phyloP scores from a whole-genome alignment of 2,113 vertebrate genomes.

The Anolis carolinensis region DNA sequence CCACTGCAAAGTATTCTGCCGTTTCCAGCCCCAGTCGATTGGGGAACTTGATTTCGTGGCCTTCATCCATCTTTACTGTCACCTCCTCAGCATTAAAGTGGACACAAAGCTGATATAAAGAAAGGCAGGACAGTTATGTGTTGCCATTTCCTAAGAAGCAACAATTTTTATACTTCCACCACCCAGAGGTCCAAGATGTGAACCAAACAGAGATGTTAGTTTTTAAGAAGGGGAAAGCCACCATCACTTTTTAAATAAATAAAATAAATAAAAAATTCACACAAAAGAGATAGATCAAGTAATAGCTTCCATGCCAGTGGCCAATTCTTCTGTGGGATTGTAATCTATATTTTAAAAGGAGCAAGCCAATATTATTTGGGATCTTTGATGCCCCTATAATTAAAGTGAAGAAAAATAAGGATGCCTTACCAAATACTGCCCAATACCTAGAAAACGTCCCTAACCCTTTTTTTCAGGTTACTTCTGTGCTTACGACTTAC shows the following conservation, averaged over 20 bases:
- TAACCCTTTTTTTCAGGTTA: too few relatives aligned
- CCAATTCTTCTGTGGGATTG: too few relatives aligned
- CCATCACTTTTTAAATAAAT: too few relatives aligned
- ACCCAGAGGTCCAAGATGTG: not conserved
- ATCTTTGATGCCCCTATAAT: not conserved
- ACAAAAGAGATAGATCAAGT: too few relatives aligned
- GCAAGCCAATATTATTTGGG: not conserved
- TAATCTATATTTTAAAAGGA: too few relatives aligned
- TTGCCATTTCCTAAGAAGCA: not conserved
- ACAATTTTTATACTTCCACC: not conserved
- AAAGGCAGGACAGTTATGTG: not conserved
- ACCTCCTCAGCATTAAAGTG: not conserved
- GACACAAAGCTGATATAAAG: not conserved
- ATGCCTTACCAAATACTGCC: not conserved
- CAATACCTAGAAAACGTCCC: not conserved
- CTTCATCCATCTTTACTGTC: not conserved
- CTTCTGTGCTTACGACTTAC: not conserved
- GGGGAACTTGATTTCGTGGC: slow-evolving; percentile 9
- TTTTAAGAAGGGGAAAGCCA: not conserved
- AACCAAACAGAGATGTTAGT: not conserved
- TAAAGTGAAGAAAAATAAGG: not conserved
- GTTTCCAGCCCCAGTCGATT: not conserved
- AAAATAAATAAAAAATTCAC: too few relatives aligned
- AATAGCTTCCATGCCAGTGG: too few relatives aligned
- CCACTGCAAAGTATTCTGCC: not conserved